A percentile compares a stretch with the other conserved stretches of the same genome.
phyloP scores from a whole-genome alignment of 1,140 invertebrate species.

The Augochlora pura region DNA sequence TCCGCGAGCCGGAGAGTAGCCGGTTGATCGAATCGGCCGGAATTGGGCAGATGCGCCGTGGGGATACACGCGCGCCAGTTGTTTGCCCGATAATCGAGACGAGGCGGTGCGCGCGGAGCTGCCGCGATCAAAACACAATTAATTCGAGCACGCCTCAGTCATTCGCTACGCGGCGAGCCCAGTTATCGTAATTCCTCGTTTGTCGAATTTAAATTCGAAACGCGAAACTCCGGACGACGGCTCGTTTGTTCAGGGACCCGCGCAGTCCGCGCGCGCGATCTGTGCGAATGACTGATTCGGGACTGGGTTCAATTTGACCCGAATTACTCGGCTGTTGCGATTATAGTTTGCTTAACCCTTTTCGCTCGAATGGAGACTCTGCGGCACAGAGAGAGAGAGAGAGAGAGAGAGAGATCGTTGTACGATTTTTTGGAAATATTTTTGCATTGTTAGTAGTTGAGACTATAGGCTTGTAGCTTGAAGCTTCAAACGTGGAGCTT shows the following conservation, averaged over 20 bases:
- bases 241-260: not conserved
- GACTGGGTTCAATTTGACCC: not conserved
- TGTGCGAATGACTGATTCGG: too few relatives aligned
- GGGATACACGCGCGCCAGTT: not conserved
- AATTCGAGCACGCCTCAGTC: not conserved
- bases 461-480: too few relatives aligned
- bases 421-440: too few relatives aligned
- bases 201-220: not conserved
- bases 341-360: too few relatives aligned
- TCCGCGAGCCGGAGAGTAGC: not conserved
- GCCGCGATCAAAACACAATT: slow-evolving; percentile 13
- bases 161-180: not conserved
- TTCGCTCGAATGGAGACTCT: too few relatives aligned
- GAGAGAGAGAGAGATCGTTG: too few relatives aligned
- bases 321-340: not conserved
- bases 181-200: slow-evolving; percentile 12
- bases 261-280: not conserved
- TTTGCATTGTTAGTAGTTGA: too few relatives aligned
- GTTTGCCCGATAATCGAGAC: slow-evolving; percentile 4
- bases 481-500: too few relatives aligned
- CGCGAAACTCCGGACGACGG: not conserved
- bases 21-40: not conserved
- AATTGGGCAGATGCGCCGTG: not conserved
- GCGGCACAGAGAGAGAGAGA: too few relatives aligned
- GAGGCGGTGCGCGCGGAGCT: not conserved